phyloP scores from a whole-genome alignment of 2,113 vertebrate species.

The Actinemys pallida region DNA sequence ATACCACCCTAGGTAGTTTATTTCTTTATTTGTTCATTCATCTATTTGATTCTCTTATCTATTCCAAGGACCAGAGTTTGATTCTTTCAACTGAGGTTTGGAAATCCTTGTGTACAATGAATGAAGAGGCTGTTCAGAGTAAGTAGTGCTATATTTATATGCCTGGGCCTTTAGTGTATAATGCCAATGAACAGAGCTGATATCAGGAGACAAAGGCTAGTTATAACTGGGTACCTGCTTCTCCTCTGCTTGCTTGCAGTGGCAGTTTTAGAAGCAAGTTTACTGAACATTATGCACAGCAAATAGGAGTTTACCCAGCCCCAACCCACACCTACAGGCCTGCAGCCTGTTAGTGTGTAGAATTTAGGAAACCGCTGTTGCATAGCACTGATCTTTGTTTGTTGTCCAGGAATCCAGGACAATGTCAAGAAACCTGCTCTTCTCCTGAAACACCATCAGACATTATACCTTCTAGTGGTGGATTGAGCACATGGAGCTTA shows the following conservation, averaged over 20 bases:
- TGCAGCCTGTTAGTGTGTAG: background rate
- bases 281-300: background rate
- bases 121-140: background rate
- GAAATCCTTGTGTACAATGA: conserved; percentile 9
- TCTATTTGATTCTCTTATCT: background rate
- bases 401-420: background rate
- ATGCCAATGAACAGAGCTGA: background rate
- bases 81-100: conserved; percentile 4
- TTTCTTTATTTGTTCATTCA: conserved; percentile 25
- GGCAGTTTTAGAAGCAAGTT: conserved; percentile 1
- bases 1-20: conserved; percentile 17
- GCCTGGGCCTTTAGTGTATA: background rate
- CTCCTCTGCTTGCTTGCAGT: background rate
- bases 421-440: background rate
- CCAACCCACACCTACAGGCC: conserved; percentile 1
- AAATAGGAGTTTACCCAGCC: background rate
- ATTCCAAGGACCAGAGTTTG: background rate
- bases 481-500: background rate
- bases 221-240: background rate
- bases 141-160: background rate
- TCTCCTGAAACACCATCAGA: background rate
- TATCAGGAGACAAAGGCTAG: background rate
- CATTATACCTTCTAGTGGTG: background rate
- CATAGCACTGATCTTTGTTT: background rate
- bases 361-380: background rate